Base-by-base conservation (phyloP, 2,797 vertebrate genomes). In the Dendrocincla tyrannina region DNA sequence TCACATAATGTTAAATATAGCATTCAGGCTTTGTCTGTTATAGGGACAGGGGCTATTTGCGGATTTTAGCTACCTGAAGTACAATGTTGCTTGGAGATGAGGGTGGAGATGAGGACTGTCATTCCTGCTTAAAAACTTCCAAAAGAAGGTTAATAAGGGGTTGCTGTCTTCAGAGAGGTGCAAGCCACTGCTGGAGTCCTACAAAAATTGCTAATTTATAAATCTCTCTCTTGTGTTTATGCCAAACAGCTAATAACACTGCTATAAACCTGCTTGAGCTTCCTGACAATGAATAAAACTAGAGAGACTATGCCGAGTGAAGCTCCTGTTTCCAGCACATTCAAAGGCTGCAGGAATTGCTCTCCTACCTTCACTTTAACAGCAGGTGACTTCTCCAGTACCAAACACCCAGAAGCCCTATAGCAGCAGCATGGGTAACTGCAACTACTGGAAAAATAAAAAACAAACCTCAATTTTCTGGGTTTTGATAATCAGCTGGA, bases 141-240 rank as follows among this genome's bases (percentile, higher is more conserved):
- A 76, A 66, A 58, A 24, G 3, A 82, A 76, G 18, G 13, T 67
- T 69, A 47, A 23, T 3, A 62, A 84, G 37, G 8, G 19, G 9
- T 30, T 24, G 24, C 17, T 23, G 25, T 33, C 37, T 91, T 73
- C 41, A 89, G 25, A 56, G 28, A 55, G 44, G 30, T 8, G 4
- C 44, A 80, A 89, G 50, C 53, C 73, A 78, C 41, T 75, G 67
- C 44, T 39, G 22, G 27, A 44, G 46, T 88, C 39, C 74, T 60
- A 91, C 37, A 89, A 10, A 83, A 89, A 92, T 10, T 80, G 50
- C 55, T 64, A 77, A 56, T 93, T 96, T 86, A 82, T 63, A 90
- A 74, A 88, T 39, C 6, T 52, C 19, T 85, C 41, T 86, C 53
- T 46, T 22, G 2, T 78, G 41, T 58, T 89, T 70, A 81, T 33